phyloP scores from a whole-genome alignment of 2,113 vertebrate species.

The Eulemur rufifrons region DNA sequence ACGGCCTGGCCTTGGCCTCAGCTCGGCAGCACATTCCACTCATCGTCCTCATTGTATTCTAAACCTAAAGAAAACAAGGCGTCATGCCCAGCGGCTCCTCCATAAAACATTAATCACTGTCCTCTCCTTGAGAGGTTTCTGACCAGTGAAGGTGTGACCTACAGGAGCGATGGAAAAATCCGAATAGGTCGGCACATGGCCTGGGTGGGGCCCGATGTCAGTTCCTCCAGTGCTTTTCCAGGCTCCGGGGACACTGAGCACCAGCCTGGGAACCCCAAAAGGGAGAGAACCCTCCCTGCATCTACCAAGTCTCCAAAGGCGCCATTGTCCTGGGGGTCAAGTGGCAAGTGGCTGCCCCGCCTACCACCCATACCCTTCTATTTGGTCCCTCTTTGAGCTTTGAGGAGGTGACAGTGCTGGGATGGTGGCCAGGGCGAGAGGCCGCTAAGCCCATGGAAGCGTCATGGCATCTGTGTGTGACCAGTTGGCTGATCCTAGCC shows the following conservation, averaged over 20 bases:
- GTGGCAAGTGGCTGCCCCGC: neutral
- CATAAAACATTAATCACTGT: conserved; percentile 78
- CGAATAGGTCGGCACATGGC: neutral
- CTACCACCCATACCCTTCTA: neutral
- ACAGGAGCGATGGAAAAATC: conserved; percentile 70
- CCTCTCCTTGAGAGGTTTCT: conserved; percentile 62
- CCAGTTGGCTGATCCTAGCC: neutral
- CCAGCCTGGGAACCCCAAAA: neutral
- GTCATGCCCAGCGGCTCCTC: conserved; percentile 61
- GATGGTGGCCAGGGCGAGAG: neutral
- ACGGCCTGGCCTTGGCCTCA: neutral
- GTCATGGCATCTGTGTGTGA: neutral
- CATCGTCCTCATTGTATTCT: conserved; percentile 77
- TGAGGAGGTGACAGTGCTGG: neutral
- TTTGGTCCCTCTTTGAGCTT: neutral
- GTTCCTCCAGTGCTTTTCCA: conserved; percentile 72
- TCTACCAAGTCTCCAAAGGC: neutral
- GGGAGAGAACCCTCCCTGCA: neutral
- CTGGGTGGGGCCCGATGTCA: neutral
- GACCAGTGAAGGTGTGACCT: conserved; percentile 54
- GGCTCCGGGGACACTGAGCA: neutral
- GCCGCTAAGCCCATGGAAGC: neutral
- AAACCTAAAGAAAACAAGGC: conserved; percentile 78
- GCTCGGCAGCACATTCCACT: conserved; percentile 63
- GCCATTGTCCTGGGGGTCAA: neutral